Conservation (phyloP, 2,797 vertebrate genomes). For the Enteromius thamalakanensis region DNA sequence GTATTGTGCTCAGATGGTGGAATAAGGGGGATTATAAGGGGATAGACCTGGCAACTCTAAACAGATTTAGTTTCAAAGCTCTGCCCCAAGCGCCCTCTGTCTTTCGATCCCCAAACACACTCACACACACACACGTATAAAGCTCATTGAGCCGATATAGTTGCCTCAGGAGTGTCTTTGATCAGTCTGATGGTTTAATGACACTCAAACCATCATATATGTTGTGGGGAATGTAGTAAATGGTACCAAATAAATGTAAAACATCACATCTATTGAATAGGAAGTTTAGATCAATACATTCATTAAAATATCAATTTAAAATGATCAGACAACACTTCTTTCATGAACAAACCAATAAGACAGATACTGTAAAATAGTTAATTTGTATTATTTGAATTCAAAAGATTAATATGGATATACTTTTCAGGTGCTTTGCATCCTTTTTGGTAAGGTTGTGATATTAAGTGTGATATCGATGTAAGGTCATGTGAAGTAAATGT, state of each 20-base stretch:
- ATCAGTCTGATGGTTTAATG: neutral
- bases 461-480: neutral
- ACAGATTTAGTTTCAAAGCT: slow-evolving; percentile 61
- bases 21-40: slow-evolving; percentile 47
- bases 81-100: slow-evolving; percentile 37
- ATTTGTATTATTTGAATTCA: neutral
- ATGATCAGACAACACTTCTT: neutral
- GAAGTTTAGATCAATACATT: neutral
- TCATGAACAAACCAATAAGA: slow-evolving; percentile 7
- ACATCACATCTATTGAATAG: neutral
- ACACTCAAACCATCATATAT: neutral
- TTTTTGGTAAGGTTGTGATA: neutral
- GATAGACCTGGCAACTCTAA: slow-evolving; percentile 52
- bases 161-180: neutral
- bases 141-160: neutral
- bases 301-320: neutral
- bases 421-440: neutral
- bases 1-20: slow-evolving; percentile 48
- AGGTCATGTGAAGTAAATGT: neutral
- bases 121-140: neutral
- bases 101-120: neutral
- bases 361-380: neutral
- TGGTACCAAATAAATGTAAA: neutral
- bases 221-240: neutral
- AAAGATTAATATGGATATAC: neutral